Evolutionary conservation across 2,797 vertebrate genomes (phyloP).

Genomic region (Bufotes viridis): DNA sequence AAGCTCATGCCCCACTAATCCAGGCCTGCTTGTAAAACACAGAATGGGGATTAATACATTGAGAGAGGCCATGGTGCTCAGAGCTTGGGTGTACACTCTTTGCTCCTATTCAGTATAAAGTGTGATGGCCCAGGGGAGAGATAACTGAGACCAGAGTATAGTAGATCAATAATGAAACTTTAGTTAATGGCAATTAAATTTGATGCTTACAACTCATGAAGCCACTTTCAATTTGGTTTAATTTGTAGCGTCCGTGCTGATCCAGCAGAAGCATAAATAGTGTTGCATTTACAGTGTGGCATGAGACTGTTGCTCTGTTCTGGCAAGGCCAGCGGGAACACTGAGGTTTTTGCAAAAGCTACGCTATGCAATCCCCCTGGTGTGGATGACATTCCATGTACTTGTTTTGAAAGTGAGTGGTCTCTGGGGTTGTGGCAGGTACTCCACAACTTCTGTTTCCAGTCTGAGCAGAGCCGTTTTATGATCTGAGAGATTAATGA

Average conservation of each 20-base stretch:
- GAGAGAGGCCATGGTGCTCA: slow-evolving; percentile 6
- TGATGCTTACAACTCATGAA: slow-evolving; percentile 52
- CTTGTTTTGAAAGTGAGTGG: slow-evolving; percentile 27
- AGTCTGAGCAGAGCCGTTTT: slow-evolving; percentile 41
- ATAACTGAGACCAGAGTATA: slow-evolving; percentile 33
- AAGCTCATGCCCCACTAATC: slow-evolving; percentile 37
- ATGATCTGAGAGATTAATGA: slow-evolving; percentile 55
- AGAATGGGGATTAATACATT: slow-evolving; percentile 49
- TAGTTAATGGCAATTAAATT: slow-evolving; percentile 55
- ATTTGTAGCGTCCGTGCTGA: slow-evolving; percentile 39
- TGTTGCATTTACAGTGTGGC: slow-evolving; percentile 31
- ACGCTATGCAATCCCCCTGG: slow-evolving; percentile 8
- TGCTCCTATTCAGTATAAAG: slow-evolving; percentile 24
- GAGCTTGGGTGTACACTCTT: slow-evolving; percentile 15
- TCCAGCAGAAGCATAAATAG: slow-evolving; percentile 36
- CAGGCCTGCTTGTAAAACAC: slow-evolving; percentile 44
- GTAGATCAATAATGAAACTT: slow-evolving; percentile 37
- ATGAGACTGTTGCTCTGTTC: slow-evolving; percentile 19
- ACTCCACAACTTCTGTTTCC: slow-evolving; percentile 48
- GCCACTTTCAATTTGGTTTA: slow-evolving; percentile 57
- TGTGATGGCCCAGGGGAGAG: slow-evolving; percentile 47
- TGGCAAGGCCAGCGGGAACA: slow-evolving; percentile 21
- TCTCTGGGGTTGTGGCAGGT: slow-evolving; percentile 37
- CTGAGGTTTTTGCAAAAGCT: slow-evolving; percentile 28
- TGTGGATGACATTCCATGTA: slow-evolving; percentile 28